A percentile compares a stretch with the other conserved stretches of the same genome.
These are phyloP conservation scores for Pangasius mekongensis DNA, from an alignment of 2,797 vertebrate genomes.

Conservation along the genomic window DNA sequence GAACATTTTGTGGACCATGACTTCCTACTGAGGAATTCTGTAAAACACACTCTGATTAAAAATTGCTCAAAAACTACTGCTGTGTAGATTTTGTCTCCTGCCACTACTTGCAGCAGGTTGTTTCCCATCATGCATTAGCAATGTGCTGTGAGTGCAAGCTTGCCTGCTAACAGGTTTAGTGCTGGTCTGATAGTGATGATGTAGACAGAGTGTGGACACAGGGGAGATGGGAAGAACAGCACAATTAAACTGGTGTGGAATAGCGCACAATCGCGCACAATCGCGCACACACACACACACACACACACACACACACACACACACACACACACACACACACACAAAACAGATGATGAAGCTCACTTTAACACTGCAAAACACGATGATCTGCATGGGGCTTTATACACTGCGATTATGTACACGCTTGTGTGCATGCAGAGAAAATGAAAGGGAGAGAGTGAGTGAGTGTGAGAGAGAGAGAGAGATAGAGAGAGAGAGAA, in stretches of 20 bases:
- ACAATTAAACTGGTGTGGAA: slow-evolving; percentile 11
- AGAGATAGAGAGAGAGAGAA: not conserved
- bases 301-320: not conserved
- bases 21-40: not conserved
- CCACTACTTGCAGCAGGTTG: not conserved
- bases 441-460: not conserved
- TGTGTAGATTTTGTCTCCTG: not conserved
- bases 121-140: slow-evolving; percentile 7
- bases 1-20: not conserved
- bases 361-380: slow-evolving; percentile 23
- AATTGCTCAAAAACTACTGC: not conserved
- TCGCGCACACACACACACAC: too few relatives aligned
- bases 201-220: not conserved
- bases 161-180: slow-evolving; percentile 24
- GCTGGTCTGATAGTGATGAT: slow-evolving; percentile 18
- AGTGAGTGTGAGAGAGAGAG: not conserved
- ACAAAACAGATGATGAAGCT: not conserved
- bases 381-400: not conserved
- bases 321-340: not conserved
- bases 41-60: not conserved
- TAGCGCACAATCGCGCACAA: not conserved
- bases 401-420: slow-evolving; percentile 7
- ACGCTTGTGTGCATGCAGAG: not conserved
- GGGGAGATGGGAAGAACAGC: slow-evolving; percentile 7
- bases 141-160: not conserved